Evolutionary conservation across 1,140 invertebrate genomes (phyloP), one percentile per base, ranked within the genome.

Genomic region (Ganaspis sp.): DNA sequence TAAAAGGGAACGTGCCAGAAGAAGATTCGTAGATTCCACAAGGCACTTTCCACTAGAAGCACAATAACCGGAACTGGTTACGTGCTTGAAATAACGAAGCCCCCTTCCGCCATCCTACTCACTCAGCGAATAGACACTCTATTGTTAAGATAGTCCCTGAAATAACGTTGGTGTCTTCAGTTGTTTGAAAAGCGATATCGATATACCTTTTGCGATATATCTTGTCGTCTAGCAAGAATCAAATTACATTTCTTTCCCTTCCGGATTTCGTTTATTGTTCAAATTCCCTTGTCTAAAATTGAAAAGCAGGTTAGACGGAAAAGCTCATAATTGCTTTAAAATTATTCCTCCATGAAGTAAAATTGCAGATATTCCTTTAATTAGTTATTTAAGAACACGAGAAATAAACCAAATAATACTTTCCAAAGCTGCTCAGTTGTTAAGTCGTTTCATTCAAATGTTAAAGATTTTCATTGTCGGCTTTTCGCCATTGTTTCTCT

Each of bases 31-130:
- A 86, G 84, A 81, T 87, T 88, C 85, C 85, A 76, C 73, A 86
- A 87, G 87, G 85, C 84, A 90, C 88, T 89, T 90, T 90, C 83
- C 87, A 85, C 86, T 82, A 83, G 82, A 78, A 87, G 86, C 87
- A 90, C 89, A 89, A 90, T 90, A 90, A 89, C 88, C 85, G 85
- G 84, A 86, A 87, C 84, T 84, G 85, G 85, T 89, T 90, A 90
- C 89, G 89, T 90, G 89, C 86, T 84, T 83, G 84, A 88, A 90
- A 90, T 90, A 90, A 89, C 83, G 85, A 84, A 86, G 77, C 73
- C 71, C 74, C 34, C 49, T 53, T 71, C 77, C 19, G n/a, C 42
- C 76, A 71, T 83, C 78, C 80, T 72, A 79, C 71, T 74, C 64
- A 12, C 69, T 75, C 17, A 69, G 42, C 9, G 21, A 34, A 64